Evolutionary conservation across 2,113 vertebrate species (phyloP), one percentile per base, ranked within the genome.

Genomic region (Corapipo altera): DNA sequence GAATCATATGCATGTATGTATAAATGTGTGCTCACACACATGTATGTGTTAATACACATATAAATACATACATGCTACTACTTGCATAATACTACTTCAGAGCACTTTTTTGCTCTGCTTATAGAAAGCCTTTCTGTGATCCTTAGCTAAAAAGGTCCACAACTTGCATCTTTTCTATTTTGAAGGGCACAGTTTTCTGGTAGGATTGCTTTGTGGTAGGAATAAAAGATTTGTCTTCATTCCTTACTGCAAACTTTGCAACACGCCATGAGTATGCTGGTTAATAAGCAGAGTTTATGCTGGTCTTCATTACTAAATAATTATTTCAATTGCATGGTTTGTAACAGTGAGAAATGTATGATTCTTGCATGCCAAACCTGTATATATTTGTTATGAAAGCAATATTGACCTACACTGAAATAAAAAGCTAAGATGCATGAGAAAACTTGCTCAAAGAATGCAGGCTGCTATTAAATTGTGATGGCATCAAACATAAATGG

Each of bases 191-290:
- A 15, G 35, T 69, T 88, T 82, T 74, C 85, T 57, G 23, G 11
- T 35, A 71, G 51, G 44, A 39, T 76, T 82, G 5, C 83, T 92
- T 83, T 90, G 35, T 61, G 51, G 18, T 54, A 84, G 61, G 75
- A 92, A 75, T 49, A 48, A 76, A 94, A 82, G 33, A 80, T 85
- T 85, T 96, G 35, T 76, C 51, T 95, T 91, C 19, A 5, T 78
- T 76, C 41, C 11, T 79, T 78, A 71, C 85, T 93, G 73, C 57
- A 76, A 78, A 51, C 85, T 95, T 75, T 88, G 57, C 35, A 69
- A 35, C 39, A 55, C 65, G n/a, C 52, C 51, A 49, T 62, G 28
- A 4, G 1, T 65, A 21, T 27, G 15, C 18, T 79, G 76, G 20
- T 49, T 85, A 82, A 87, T 33, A 67, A 88, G 41, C 48, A 73